phyloP scores from a whole-genome alignment of 2,113 vertebrate genomes.

The Mesoclemmys tuberculata region DNA sequence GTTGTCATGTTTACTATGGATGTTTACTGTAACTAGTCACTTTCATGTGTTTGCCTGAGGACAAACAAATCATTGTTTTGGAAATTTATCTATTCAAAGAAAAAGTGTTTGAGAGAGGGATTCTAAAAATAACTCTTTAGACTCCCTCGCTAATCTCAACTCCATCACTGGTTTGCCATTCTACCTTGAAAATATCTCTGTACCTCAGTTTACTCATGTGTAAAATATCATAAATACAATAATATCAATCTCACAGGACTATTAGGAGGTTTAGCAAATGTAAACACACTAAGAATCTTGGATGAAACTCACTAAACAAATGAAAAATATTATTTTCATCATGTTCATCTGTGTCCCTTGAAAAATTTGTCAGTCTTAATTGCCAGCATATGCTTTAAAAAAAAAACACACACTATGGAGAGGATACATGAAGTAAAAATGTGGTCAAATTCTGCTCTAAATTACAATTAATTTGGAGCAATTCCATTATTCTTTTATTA shows the following conservation, averaged over 20 bases:
- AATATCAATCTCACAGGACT: rapidly evolving
- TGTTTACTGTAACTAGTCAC: rapidly evolving
- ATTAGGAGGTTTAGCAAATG: rapidly evolving
- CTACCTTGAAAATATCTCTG: not conserved
- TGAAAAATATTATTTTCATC: not conserved
- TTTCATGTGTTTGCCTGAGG: rapidly evolving
- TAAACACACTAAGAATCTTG: not conserved
- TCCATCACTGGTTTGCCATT: not conserved
- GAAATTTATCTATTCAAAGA: not conserved
- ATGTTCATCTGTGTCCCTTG: not conserved
- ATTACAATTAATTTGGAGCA: not conserved
- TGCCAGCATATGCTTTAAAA: not conserved
- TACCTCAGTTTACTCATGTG: not conserved
- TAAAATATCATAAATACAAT: not conserved
- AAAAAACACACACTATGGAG: not conserved
- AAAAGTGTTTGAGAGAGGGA: rapidly evolving
- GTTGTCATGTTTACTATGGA: not conserved
- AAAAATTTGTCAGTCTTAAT: not conserved
- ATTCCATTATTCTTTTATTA: not conserved
- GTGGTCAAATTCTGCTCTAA: not conserved
- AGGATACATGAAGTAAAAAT: not conserved
- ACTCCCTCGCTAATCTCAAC: not conserved
- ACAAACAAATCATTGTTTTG: rapidly evolving
- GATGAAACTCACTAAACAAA: not conserved
- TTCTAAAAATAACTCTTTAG: too few species aligned